Evolutionary conservation across 2,888 invertebrate genomes (phyloP).

Genomic region (Athalia rosae): DNA sequence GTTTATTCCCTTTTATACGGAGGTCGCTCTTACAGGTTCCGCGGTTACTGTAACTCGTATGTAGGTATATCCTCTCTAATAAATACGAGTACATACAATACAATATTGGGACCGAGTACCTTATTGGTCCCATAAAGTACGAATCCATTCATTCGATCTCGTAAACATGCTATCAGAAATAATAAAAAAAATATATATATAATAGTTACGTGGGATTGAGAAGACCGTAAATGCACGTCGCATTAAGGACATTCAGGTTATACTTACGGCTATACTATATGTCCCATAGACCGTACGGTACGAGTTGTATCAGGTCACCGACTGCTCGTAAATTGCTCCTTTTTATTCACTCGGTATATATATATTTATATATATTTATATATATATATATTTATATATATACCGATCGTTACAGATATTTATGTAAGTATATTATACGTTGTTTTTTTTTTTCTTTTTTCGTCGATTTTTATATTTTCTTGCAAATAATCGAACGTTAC

Average conservation of each 20-base stretch:
- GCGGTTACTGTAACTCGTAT: not conserved
- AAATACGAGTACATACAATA: slow-evolving; percentile 2
- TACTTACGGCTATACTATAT: not conserved
- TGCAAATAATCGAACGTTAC: slow-evolving; percentile 13
- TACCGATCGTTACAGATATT: not conserved
- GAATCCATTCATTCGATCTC: slow-evolving; percentile 63
- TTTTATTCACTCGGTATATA: slow-evolving; percentile 5
- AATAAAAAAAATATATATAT: slow-evolving; percentile 60
- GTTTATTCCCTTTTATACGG: slow-evolving; percentile 8
- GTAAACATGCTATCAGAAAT: slow-evolving; percentile 64
- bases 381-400: no score
- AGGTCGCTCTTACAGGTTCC: slow-evolving; percentile 23
- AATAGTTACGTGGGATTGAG: slow-evolving; percentile 36
- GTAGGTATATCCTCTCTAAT: slow-evolving; percentile 13
- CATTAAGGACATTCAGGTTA: slow-evolving; percentile 32
- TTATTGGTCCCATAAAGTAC: slow-evolving; percentile 63
- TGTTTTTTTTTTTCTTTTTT: not conserved
- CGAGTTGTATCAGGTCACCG: slow-evolving; percentile 23
- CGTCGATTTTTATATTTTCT: not conserved
- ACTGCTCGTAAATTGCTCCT: slow-evolving; percentile 35
- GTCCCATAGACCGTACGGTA: not conserved
- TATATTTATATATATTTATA: no score
- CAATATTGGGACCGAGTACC: slow-evolving; percentile 10
- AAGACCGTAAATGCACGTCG: slow-evolving; percentile 23
- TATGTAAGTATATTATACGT: not conserved